Percentiles rank a stretch among this genome's conserved stretches.
Conservation (phyloP, 2,113 vertebrate genomes). For the Poeciliopsis turrubarensis region DNA sequence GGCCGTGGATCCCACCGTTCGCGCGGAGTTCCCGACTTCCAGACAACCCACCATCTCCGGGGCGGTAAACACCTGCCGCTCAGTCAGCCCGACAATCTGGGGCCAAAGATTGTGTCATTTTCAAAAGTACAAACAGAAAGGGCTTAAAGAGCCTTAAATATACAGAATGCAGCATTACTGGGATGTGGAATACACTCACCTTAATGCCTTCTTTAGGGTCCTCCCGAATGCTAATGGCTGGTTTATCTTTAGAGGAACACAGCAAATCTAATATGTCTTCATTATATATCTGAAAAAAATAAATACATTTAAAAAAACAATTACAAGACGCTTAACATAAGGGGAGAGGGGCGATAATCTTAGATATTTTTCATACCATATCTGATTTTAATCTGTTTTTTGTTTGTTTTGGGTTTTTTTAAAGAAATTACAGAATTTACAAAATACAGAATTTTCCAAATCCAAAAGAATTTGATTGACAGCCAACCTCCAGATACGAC, state of each 20-base stretch:
- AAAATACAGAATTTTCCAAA: too few relatives aligned
- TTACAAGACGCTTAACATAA: too few relatives aligned
- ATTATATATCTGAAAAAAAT: conserved; percentile 88
- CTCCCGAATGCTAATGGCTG: conserved; percentile 88
- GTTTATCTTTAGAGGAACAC: conserved; percentile 84
- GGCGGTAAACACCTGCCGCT: conserved; percentile 83
- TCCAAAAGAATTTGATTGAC: too few relatives aligned
- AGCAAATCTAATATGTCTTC: conserved; percentile 95
- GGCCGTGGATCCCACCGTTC: conserved; percentile 92
- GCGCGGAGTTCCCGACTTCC: conserved; percentile 89
- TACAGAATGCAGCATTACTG: background rate
- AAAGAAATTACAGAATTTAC: too few relatives aligned
- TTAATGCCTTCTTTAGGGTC: conserved; percentile 97
- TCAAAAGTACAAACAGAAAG: conserved; percentile 2
- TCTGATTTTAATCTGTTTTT: too few relatives aligned
- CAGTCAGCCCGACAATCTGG: conserved; percentile 92
- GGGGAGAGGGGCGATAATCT: too few relatives aligned
- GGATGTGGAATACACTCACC: conserved; percentile 67
- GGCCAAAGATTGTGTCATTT: too few relatives aligned
- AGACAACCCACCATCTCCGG: conserved; percentile 89
- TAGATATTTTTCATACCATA: too few relatives aligned
- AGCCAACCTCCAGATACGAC: conserved; percentile 92
- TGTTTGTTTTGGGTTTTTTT: too few relatives aligned
- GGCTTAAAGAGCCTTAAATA: too few relatives aligned
- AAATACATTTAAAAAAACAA: background rate